Evolutionary conservation across 2,797 vertebrate genomes (phyloP).

Genomic region (Malacoraja senta): DNA sequence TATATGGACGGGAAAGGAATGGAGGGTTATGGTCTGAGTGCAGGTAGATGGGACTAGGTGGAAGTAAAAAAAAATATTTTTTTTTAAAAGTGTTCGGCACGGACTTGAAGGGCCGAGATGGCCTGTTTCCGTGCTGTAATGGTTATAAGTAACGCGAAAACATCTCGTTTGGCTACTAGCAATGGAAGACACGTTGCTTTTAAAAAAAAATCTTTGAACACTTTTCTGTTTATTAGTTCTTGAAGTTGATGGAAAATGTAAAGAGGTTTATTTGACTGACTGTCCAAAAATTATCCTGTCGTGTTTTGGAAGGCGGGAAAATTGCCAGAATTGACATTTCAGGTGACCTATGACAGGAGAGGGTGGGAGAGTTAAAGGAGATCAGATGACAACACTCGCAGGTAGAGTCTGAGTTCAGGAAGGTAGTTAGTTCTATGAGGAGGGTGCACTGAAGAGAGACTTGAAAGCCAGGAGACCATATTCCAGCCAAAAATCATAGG

Average conservation of each 20-base stretch:
- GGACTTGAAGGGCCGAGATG: too few species aligned
- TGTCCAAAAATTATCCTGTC: not conserved
- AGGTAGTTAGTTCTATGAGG: too few species aligned
- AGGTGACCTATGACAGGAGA: not conserved
- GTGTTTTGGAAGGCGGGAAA: not conserved
- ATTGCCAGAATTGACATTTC: not conserved
- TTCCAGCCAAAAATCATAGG: not conserved
- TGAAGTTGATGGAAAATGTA: not conserved
- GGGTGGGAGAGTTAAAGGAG: not conserved
- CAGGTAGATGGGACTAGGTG: too few species aligned
- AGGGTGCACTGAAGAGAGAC: not conserved
- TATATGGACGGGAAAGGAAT: too few species aligned
- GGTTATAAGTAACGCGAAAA: not conserved
- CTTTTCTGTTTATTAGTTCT: not conserved
- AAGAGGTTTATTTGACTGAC: not conserved
- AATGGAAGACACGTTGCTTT: too few species aligned
- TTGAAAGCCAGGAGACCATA: not conserved
- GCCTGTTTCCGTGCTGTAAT: too few species aligned
- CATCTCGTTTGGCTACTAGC: too few species aligned
- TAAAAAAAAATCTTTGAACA: not conserved
- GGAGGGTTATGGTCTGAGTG: too few species aligned
- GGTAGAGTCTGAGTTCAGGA: not conserved
- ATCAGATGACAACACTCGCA: too few species aligned
- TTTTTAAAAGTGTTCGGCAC: too few species aligned
- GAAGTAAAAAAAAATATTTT: too few species aligned